Base-by-base conservation (phyloP, 2,888 invertebrate species). In the Xylota sylvarum region DNA sequence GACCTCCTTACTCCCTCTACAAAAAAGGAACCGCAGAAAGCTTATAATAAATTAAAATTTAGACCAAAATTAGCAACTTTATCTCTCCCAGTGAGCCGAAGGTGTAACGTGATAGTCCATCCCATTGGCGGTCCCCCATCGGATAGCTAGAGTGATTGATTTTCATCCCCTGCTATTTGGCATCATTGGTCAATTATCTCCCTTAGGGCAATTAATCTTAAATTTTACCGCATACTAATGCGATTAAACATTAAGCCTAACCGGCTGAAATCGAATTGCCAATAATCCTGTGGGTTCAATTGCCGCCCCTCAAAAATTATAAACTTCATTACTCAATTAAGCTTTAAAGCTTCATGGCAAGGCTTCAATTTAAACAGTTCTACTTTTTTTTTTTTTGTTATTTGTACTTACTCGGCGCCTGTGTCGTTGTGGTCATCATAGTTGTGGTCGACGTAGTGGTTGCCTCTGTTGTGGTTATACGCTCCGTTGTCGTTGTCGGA, bases 371-470 rank as follows among this genome's bases (percentile, higher is more conserved):
- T 76, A 35, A 58, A 37, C 35, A 2, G n/a, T 4, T 17, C 62
- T 67, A n/a, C n/a, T 67, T 65, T 48, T 60, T 27, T 27, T 23
- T 1, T 65, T 46, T 35, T 69, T 37, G 4, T 17, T 55, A 56
- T 62, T 23, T 14, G 80, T 88, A 92, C 93, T 93, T 93, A 94
- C 94, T 93, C 92, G 94, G 94, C 76, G 94, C 93, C 89, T 93
- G 91, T 46, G 93, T 94, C 90, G 95, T 95, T 80, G 94, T 93
- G 83, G 87, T 87, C 70, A 70, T 83, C 82, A 83, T 83, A 81
- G 94, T 91, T 37, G 95, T 95, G 23, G 95, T 94, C 23, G 95
- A 94, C 69, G 95, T 94, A 89, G 92, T 91, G 90, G 92, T 90
- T 89, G 91, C 88, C 87, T 92, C 93, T 86, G 93, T 93, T 90